phyloP scores from a whole-genome alignment of 2,888 invertebrate genomes.

The Orthonychiurus folsomi region DNA sequence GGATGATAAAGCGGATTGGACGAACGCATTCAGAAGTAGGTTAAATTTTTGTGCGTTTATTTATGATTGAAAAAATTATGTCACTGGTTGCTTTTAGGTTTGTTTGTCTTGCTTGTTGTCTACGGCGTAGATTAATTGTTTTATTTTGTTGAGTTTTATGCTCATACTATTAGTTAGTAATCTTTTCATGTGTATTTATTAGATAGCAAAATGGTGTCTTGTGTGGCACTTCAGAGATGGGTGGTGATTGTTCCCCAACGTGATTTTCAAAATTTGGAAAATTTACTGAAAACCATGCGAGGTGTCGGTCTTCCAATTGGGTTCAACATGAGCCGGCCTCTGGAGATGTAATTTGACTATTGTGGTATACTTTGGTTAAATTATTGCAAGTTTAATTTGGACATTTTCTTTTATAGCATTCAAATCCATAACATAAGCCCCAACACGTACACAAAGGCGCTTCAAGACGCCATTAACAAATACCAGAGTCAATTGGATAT shows the following conservation, averaged over 20 bases:
- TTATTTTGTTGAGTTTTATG: too few relatives aligned
- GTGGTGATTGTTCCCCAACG: slow-evolving; percentile 23
- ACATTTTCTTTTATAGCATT: too few relatives aligned
- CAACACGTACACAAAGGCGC: not conserved
- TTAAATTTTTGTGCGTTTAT: too few relatives aligned
- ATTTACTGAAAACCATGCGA: slow-evolving; percentile 23
- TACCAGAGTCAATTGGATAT: slow-evolving; percentile 40
- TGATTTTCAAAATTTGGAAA: slow-evolving; percentile 20
- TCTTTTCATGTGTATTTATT: not conserved
- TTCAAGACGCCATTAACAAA: slow-evolving; percentile 7
- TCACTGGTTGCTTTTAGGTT: too few relatives aligned
- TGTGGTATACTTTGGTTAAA: too few relatives aligned
- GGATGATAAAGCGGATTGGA: slow-evolving; percentile 68
- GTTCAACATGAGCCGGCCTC: slow-evolving; percentile 26
- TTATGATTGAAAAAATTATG: not conserved
- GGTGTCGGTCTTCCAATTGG: slow-evolving; percentile 25
- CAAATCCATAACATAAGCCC: not conserved
- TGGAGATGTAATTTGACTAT: slow-evolving; percentile 13
- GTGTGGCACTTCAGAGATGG: slow-evolving; percentile 39
- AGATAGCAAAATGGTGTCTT: not conserved
- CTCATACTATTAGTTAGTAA: not conserved
- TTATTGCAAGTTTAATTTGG: too few relatives aligned
- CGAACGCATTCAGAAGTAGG: slow-evolving; percentile 41
- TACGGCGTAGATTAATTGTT: too few relatives aligned
- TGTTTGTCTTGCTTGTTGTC: too few relatives aligned